Evolutionary conservation across 1,140 invertebrate genomes (phyloP), one percentile per base, ranked within the genome.

Genomic region (Leptopilina boulardi): DNA sequence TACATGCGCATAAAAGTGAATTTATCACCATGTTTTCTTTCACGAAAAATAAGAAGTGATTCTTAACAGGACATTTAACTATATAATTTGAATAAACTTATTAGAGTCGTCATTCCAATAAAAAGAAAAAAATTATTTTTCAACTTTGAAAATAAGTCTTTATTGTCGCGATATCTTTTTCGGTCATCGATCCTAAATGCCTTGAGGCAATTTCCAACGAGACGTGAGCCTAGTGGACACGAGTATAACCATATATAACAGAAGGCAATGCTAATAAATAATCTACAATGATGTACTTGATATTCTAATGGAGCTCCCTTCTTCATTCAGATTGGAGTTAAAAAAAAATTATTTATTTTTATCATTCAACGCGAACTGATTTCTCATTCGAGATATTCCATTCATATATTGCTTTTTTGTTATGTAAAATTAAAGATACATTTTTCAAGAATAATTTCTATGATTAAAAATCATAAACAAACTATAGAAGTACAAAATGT

Each of bases 111-210:
- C n/a, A n/a, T n/a, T n/a, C n/a, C n/a, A n/a, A n/a, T n/a, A n/a
- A n/a, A n/a, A n/a, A n/a, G n/a, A n/a, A n/a, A n/a, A n/a, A n/a
- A n/a, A n/a, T n/a, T n/a, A n/a, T n/a, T n/a, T n/a, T n/a, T n/a
- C n/a, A n/a, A n/a, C n/a, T 80, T 77, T 51, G 26, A 59, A 73
- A 72, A 76, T 74, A 66, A 73, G 66, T 11, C 23, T 26, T 51
- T 76, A 71, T 77, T 75, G 75, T 80, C 77, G 41, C 70, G n/a
- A n/a, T 80, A 80, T 80, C 79, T 77, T 77, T 77, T 76, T 80
- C 76, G 76, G 76, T 71, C 79, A 80, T 80, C 79, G 74, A 80
- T 80, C 41, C 71, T 76, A 18, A 42, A 44, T 51, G 66, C 34
- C 78, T 76, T 75, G 44, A 74, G 78, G 78, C 74, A 30, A 74